Evolutionary conservation across 2,888 invertebrate species (phyloP).

Genomic region (Agrochola lychnidis): DNA sequence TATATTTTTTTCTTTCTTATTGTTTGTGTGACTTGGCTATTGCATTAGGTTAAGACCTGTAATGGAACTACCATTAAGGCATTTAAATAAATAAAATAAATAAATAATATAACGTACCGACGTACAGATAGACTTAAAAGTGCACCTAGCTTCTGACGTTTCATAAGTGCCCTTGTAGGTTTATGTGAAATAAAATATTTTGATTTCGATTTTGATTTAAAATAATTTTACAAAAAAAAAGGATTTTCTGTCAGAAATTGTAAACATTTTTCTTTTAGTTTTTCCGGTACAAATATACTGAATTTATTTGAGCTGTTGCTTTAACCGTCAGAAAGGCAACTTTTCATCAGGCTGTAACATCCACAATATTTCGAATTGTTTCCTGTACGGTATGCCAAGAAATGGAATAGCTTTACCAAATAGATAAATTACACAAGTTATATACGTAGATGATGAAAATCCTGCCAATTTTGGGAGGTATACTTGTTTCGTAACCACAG

Average conservation of each 20-base stretch:
- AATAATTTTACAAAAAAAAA: neutral
- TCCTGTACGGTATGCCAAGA: constrained; percentile 25
- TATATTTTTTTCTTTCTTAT: too few species aligned
- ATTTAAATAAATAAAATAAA: too few species aligned
- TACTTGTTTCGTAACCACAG: constrained; percentile 18
- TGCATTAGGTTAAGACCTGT: too few species aligned
- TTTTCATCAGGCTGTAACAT: neutral
- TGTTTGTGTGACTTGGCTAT: too few species aligned
- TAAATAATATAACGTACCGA: neutral
- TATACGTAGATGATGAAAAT: constrained; percentile 18
- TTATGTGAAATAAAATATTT: too few species aligned
- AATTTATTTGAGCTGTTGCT: constrained; percentile 9
- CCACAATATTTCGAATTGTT: constrained; percentile 19
- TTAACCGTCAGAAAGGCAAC: neutral
- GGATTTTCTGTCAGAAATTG: neutral
- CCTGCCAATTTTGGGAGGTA: constrained; percentile 34
- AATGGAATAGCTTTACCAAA: constrained; percentile 38
- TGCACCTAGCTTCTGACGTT: too few species aligned
- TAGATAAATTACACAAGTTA: constrained; percentile 39
- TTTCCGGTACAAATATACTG: neutral
- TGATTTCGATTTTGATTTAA: too few species aligned
- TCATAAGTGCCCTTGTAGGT: too few species aligned
- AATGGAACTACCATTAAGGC: too few species aligned
- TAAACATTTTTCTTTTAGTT: neutral
- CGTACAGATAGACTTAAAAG: neutral